Base-by-base conservation (phyloP, 2,113 vertebrate species). In the Potamarius usumacintae region DNA sequence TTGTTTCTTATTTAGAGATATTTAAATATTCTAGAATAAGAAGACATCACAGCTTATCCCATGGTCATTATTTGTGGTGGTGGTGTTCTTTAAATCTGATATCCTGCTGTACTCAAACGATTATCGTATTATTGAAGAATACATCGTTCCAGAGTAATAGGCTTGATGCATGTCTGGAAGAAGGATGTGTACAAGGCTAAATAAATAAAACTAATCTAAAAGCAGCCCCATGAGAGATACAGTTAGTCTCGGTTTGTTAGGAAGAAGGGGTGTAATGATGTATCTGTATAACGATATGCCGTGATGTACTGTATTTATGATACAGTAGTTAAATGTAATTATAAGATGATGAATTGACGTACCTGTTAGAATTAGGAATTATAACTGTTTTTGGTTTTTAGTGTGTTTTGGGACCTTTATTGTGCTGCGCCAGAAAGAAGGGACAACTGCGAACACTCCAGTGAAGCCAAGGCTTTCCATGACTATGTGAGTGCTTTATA, bases 391-490 rank as follows among this genome's bases (percentile, higher is more conserved):
- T 58, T 14, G 42, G 71, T 74, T 85, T 62, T 14, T 22, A 91
- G 90, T 81, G 90, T 91, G 48, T 91, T 91, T 79, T 91, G 90
- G 90, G 90, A 91, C 74, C 87, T 91, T 55, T 91, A 91, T 76
- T 91, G 89, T 30, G 90, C 90, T 27, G 90, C 90, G 25, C 90
- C 90, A 25, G 90, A 91, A 63, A 78, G 90, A 83, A 79, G 90
- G 74, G 90, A 91, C 30, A 90, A 89, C 48, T 91, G 90, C 74
- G 90, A 91, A 82, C 90, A 91, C 89, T 91, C 90, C 62, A 91
- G 89, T 69, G 90, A 91, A 72, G 89, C 90, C 52, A 91, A 91
- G 80, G 90, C 90, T 85, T 91, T 91, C 67, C 90, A 91, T 81
- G 90, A 91, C 74, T 91, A 91, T 34, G 90, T 91, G 84, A 91